These are phyloP conservation scores for Lepidonotus clava DNA, from an alignment of 2,888 invertebrate genomes.

Conservation along the genomic window DNA sequence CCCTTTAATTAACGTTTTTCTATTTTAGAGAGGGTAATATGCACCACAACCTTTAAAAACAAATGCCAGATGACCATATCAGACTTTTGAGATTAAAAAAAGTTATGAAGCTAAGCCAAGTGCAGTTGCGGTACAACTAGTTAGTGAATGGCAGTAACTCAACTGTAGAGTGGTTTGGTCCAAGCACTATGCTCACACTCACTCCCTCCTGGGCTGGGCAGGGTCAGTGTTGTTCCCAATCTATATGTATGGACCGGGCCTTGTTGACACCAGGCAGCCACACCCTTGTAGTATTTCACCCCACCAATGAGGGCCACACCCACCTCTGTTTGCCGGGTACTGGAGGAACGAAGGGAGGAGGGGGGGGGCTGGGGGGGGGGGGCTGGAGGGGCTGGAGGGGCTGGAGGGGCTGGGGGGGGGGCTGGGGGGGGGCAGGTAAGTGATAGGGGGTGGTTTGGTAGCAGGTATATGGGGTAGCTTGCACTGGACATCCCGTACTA, in stretches of 20 bases:
- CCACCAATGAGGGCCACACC: conserved; percentile 26
- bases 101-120: too few relatives aligned
- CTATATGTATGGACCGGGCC: neutral
- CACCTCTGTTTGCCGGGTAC: neutral
- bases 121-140: too few relatives aligned
- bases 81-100: too few relatives aligned
- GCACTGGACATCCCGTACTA: neutral
- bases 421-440: neutral
- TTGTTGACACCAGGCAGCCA: conserved; percentile 38
- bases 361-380: neutral
- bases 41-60: too few relatives aligned
- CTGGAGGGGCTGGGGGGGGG: neutral
- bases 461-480: neutral
- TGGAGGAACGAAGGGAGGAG: neutral
- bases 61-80: too few relatives aligned
- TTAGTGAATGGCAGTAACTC: too few relatives aligned
- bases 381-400: neutral
- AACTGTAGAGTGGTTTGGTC: too few relatives aligned
- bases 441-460: neutral
- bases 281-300: conserved; percentile 35
- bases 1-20: too few relatives aligned
- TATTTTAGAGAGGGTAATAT: too few relatives aligned
- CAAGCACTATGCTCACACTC: neutral
- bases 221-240: neutral
- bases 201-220: neutral